Evolutionary conservation across 2,797 vertebrate genomes (phyloP).

Genomic region (Malurus leucopterus): DNA sequence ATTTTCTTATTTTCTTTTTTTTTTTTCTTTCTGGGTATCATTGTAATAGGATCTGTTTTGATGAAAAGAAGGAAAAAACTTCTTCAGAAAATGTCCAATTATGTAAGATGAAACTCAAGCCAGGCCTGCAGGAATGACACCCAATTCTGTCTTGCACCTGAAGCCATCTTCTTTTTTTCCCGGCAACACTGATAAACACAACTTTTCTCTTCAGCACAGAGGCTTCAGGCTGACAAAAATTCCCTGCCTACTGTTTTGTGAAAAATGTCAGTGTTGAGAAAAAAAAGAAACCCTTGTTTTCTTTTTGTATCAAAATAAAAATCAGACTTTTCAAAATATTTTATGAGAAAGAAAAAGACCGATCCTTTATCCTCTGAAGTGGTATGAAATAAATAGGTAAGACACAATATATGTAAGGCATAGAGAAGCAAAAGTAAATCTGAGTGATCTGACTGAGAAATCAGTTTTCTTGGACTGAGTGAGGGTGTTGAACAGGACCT

Average conservation of each 20-base stretch:
- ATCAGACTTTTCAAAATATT: background rate
- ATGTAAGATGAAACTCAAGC: background rate
- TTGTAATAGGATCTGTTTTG: slow-evolving; percentile 6
- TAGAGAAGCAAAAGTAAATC: background rate
- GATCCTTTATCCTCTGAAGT: background rate
- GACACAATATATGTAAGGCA: background rate
- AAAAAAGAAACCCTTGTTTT: background rate
- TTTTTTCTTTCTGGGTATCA: background rate
- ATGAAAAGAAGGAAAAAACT: background rate
- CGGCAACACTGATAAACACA: background rate
- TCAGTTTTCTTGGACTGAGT: background rate
- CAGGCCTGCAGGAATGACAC: background rate
- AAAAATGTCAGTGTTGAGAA: background rate
- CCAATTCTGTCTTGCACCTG: slow-evolving; percentile 9
- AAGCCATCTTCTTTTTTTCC: slow-evolving; percentile 6
- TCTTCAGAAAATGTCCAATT: slow-evolving; percentile 11
- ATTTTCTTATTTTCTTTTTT: background rate
- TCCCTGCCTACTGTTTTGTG: background rate
- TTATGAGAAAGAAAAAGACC: background rate
- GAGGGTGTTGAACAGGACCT: background rate
- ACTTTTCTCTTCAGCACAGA: background rate
- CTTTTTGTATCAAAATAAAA: background rate
- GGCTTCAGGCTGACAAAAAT: background rate
- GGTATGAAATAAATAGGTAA: background rate
- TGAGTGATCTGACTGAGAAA: background rate